Conservation (phyloP, 2,888 invertebrate species). For the Aphidius colemani region DNA sequence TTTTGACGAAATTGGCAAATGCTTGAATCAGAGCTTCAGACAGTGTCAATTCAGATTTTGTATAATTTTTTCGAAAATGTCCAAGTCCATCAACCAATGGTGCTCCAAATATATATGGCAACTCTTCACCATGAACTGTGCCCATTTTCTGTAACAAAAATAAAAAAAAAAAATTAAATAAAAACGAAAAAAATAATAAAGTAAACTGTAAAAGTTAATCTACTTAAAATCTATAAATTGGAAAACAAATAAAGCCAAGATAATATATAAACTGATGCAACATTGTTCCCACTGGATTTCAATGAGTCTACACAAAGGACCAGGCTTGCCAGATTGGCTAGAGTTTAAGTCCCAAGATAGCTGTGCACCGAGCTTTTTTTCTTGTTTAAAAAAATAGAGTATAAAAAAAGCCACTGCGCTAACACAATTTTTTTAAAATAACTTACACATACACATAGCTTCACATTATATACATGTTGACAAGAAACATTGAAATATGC, state of each 20-base stretch:
- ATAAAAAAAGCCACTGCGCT: slow-evolving; percentile 4
- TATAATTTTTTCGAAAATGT: slow-evolving; percentile 88
- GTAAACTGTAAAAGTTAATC: background rate
- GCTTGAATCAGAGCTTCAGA: slow-evolving; percentile 88
- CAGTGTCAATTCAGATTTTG: slow-evolving; percentile 81
- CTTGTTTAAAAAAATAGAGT: too few relatives aligned
- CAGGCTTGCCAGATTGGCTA: background rate
- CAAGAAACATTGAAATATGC: slow-evolving; percentile 20
- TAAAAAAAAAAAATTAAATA: slow-evolving; percentile 11
- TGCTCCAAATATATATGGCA: slow-evolving; percentile 90
- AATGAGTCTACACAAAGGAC: background rate
- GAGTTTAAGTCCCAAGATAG: too few relatives aligned
- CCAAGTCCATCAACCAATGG: slow-evolving; percentile 81
- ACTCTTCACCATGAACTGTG: slow-evolving; percentile 89
- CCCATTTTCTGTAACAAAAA: slow-evolving; percentile 74
- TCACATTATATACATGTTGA: slow-evolving; percentile 12
- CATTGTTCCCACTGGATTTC: background rate
- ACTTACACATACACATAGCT: background rate
- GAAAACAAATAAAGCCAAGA: slow-evolving; percentile 1
- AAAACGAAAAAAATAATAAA: background rate
- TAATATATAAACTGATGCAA: slow-evolving; percentile 2
- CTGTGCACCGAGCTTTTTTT: too few relatives aligned
- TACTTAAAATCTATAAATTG: background rate
- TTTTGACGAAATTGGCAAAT: slow-evolving; percentile 85
- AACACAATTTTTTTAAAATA: too few relatives aligned